A percentile compares a stretch with the other conserved stretches of the same genome.
These are phyloP conservation scores for Ancistrus triradiatus DNA, from an alignment of 2,113 vertebrate genomes.

Conservation along the genomic window DNA sequence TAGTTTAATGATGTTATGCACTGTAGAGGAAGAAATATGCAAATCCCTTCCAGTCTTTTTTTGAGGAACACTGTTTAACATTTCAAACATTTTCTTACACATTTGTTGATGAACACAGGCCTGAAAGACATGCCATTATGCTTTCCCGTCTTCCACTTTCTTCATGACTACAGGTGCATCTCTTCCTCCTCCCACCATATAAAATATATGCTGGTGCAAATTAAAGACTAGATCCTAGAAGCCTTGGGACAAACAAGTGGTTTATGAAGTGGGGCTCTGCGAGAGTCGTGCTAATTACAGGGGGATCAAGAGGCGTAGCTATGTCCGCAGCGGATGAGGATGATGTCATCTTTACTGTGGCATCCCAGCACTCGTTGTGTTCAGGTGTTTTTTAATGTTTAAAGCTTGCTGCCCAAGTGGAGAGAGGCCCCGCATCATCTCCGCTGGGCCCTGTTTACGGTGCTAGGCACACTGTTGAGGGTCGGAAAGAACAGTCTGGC, in stretches of 20 bases:
- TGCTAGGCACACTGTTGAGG: conserved; percentile 20
- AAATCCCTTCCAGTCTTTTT: too few relatives aligned
- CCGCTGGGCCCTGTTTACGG: conserved; percentile 2
- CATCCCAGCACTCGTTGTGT: conserved; percentile 1
- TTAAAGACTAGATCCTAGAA: conserved; percentile 24
- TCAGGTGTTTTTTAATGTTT: background rate
- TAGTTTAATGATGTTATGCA: too few relatives aligned
- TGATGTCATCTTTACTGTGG: conserved; percentile 32
- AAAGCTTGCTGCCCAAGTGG: background rate
- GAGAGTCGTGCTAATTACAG: conserved; percentile 37
- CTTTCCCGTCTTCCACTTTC: too few relatives aligned
- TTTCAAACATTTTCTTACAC: too few relatives aligned
- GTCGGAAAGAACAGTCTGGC: conserved; percentile 41
- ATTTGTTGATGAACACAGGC: too few relatives aligned
- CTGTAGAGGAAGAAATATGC: too few relatives aligned
- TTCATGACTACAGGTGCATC: conserved; percentile 29
- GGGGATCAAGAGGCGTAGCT: background rate
- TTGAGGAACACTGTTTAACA: too few relatives aligned
- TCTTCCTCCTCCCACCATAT: conserved; percentile 2
- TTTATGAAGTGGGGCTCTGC: conserved; percentile 20
- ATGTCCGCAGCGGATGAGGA: conserved; percentile 6
- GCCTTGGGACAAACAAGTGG: conserved; percentile 19
- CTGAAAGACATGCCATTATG: too few relatives aligned
- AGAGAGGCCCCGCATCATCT: conserved; percentile 41
- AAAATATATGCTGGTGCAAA: conserved; percentile 22